A percentile compares a stretch with the other conserved stretches of the same genome.
Evolutionary conservation across 2,113 vertebrate genomes (phyloP).

Genomic region (Neogobius melanostomus): DNA sequence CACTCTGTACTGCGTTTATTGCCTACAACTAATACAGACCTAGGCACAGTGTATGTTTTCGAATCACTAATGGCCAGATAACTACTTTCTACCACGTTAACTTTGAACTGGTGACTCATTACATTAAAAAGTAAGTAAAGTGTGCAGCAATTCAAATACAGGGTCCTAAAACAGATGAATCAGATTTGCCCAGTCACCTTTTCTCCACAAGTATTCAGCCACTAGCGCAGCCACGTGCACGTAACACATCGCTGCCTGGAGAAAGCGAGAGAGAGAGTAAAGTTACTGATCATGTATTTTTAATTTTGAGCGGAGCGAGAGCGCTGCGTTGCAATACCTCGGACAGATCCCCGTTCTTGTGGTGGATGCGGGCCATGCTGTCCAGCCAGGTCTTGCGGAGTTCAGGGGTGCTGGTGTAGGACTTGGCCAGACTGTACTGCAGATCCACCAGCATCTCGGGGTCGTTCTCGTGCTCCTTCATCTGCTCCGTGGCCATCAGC

Average conservation of each 20-base stretch:
- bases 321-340: conserved; percentile 75
- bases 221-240: conserved; percentile 95
- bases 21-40: neutral
- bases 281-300: neutral
- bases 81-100: neutral
- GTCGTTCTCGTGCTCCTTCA: conserved; percentile 98
- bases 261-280: conserved; percentile 8
- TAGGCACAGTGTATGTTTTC: neutral
- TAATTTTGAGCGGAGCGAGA: neutral
- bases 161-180: neutral
- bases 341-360: conserved; percentile 95
- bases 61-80: neutral
- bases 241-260: conserved; percentile 96
- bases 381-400: conserved; percentile 97
- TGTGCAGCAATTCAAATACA: conserved; percentile 9
- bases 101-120: conserved; percentile 7
- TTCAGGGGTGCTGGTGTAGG: conserved; percentile 95
- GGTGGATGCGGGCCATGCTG: conserved; percentile 97
- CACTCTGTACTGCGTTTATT: neutral
- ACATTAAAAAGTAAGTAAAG: conserved; percentile 17
- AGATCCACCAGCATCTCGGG: conserved; percentile 98
- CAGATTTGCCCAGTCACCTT: conserved; percentile 79
- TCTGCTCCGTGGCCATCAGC: conserved; percentile 97
- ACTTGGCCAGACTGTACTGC: conserved; percentile 97
- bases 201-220: conserved; percentile 94